Evolutionary conservation across 2,113 vertebrate genomes (phyloP).

Genomic region (Prunella fulvescens): DNA sequence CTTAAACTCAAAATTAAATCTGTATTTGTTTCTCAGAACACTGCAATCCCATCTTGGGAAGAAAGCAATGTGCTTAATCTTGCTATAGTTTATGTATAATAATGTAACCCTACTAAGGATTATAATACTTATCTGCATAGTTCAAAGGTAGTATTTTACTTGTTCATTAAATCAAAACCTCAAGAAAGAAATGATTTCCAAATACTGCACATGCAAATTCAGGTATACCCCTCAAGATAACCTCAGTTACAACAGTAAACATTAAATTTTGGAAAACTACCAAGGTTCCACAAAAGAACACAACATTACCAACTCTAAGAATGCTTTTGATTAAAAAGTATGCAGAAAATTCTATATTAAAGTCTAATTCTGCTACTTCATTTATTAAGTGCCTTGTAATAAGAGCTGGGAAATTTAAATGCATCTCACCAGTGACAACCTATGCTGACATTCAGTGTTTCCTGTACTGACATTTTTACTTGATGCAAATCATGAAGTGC

Average conservation of each 20-base stretch:
- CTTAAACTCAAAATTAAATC: not conserved
- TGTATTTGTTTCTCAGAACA: not conserved
- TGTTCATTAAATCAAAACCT: not conserved
- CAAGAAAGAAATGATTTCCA: not conserved
- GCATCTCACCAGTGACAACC: rapidly evolving
- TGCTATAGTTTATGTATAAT: not conserved
- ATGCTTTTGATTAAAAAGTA: not conserved
- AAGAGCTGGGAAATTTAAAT: not conserved
- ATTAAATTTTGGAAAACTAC: not conserved
- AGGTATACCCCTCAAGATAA: not conserved
- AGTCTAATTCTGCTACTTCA: not conserved
- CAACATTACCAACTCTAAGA: not conserved
- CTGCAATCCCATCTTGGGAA: not conserved
- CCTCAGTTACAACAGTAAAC: not conserved
- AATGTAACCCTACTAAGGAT: too few species aligned
- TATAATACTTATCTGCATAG: not conserved
- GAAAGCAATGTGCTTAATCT: not conserved
- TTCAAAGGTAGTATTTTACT: not conserved
- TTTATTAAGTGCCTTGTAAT: not conserved
- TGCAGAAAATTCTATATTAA: not conserved
- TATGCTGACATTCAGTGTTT: not conserved
- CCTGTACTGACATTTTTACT: not conserved
- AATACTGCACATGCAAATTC: not conserved
- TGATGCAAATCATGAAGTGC: not conserved
- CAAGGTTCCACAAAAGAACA: not conserved